A percentile compares a stretch with the other conserved stretches of the same genome.
Conservation (phyloP, 2,888 invertebrate species). For the Hoplodrina blanda region DNA sequence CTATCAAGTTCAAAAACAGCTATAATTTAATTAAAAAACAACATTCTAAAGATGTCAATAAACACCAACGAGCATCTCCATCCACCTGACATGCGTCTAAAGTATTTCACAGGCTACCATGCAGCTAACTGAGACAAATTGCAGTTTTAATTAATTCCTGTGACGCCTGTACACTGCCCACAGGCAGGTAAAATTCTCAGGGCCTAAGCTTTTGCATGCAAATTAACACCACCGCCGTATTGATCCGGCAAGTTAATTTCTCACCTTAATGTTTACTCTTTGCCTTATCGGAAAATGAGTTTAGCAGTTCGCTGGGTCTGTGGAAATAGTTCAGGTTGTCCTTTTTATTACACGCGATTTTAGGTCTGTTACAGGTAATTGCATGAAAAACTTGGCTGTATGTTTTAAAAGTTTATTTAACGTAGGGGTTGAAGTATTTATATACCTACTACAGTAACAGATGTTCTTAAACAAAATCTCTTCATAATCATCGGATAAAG, state of each 20-base stretch:
- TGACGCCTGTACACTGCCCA: constrained; percentile 63
- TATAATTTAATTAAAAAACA: neutral
- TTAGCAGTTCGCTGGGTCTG: constrained; percentile 9
- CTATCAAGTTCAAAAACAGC: neutral
- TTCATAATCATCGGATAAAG: no score
- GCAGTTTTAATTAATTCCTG: constrained; percentile 77
- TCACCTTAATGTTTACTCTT: constrained; percentile 51
- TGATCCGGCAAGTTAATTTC: constrained; percentile 65
- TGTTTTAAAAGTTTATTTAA: no score
- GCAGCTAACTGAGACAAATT: constrained; percentile 77
- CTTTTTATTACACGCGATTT: constrained; percentile 10
- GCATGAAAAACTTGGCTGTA: no score
- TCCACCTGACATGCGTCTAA: constrained; percentile 48
- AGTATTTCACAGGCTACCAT: constrained; percentile 63
- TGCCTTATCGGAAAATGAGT: constrained; percentile 29
- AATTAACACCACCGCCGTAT: constrained; percentile 71
- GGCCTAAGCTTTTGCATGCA: constrained; percentile 75
- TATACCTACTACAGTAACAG: no score
- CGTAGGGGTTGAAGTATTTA: no score
- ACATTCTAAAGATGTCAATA: constrained; percentile 10
- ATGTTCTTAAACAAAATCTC: no score
- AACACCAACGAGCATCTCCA: constrained; percentile 3
- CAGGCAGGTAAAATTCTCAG: constrained; percentile 68
- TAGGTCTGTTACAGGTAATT: neutral
- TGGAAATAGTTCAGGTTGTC: neutral